Evolutionary conservation across 2,888 invertebrate genomes (phyloP), one percentile per base, ranked within the genome.

Genomic region (Machimus rusticus): DNA sequence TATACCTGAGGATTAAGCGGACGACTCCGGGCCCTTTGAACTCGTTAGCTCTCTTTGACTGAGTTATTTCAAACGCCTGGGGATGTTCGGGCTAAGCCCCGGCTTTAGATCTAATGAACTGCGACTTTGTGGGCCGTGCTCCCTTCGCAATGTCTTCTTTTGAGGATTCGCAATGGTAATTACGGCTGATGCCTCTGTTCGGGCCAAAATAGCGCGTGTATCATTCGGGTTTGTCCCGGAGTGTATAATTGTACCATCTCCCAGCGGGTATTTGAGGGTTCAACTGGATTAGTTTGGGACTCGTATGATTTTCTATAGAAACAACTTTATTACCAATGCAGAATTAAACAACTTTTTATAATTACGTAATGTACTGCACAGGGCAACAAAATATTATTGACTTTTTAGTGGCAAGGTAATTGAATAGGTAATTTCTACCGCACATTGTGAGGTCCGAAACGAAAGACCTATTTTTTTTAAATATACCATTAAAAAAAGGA

Each of bases 1-100:
- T 82, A 82, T 82, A 82, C 82, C 82, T 82, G 31, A n/a, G 82
- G 82, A 82, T 82, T 82, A 82, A 37, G 19, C n/a, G 57, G 19
- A 5, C 34, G 14, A 34, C 5, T 57, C 51, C 5, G 31, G 34
- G 55, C 82, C 28, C 37, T 82, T 82, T 66, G 82, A 82, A 82
- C 57, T 66, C 82, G 57, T 82, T 82, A 82, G n/a, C 19, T 57
- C 57, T 57, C 57, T 55, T 57, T 51, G 82, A 82, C 55, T 57
- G 34, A 82, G 57, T 82, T 82, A 82, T 82, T 57, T 66, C 57
- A 82, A 81, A 82, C 57, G 82, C 55, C 57, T 82, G n/a, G 28
- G 82, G 82, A 46, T 66, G 57, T 82, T 82, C 31, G 16, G 46
- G 79, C 78, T 79, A 79, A 79, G 79, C 28, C 79, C 51, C 28